Base-by-base conservation (phyloP, 2,888 invertebrate genomes). In the Eristalis intricaria region DNA sequence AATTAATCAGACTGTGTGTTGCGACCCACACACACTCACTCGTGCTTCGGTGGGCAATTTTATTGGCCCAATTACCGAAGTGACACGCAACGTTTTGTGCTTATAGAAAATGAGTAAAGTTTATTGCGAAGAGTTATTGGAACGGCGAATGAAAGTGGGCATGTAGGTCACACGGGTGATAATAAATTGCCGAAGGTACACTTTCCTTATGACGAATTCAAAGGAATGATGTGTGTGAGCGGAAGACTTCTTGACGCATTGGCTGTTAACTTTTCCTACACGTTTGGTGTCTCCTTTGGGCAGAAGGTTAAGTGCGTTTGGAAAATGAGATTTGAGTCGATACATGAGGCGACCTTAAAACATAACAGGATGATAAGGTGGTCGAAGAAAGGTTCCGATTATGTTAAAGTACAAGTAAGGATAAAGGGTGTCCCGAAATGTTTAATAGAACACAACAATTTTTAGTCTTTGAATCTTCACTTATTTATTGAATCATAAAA, bases 21-120 rank as follows among this genome's bases (percentile, higher is more conserved):
- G 5, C 8, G 10, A 11, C 22, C 10, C 35, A 58, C 58, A 23
- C 23, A 22, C 23, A 22, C 38, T 32, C 19, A 40, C 40, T 68
- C 38, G 43, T 40, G 76, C 13, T 43, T 29, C 22, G 22, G 75
- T 11, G 40, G 66, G 58, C 40, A 66, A 76, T 61, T 60, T 60
- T 66, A 68, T 60, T 68, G 76, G 29, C 76, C 76, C 76, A 68
- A 76, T 68, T 76, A 22, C 23, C 43, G 66, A 32, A 76, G 66
- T 76, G 60, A 58, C 66, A 68, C 66, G 66, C 26, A 40, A 66
- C 10, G 5, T 22, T 66, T 43, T 19, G 13, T 56, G 32, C 40
- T 60, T 26, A 60, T 40, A 38, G 56, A 26, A 26, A 66, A 38
- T n/a, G 76, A 60, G 40, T 61, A 60, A 40, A 40, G 75, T 58